Evolutionary conservation across 2,797 vertebrate species (phyloP), one percentile per base, ranked within the genome.

Genomic region (Petrocephalus schoutedeni): DNA sequence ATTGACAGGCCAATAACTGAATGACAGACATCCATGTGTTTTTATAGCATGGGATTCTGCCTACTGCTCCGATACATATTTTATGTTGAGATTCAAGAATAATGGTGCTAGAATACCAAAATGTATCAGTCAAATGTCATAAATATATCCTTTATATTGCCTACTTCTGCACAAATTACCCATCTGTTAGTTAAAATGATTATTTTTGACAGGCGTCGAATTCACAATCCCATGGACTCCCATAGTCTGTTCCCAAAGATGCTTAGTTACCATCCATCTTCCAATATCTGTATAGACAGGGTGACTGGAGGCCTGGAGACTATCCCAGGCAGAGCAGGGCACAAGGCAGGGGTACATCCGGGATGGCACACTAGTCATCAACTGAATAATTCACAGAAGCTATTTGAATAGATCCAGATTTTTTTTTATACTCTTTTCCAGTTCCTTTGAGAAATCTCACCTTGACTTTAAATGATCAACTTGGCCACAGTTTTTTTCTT

Each of bases 121-220:
- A 45, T 77, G 16, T 77, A 45, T 77, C 71, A 77, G 71, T 77
- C 36, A 45, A 19, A 45, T 45, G n/a, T 45, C 14, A 77, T 77
- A 77, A 77, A 77, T 77, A 9, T n/a, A 77, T 45, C 71, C 71
- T 41, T 77, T 77, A 77, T 77, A 19, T 77, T n/a, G 3, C 45
- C 16, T 77, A 77, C 71, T 77, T 77, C 71, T 77, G 71, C 36
- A 77, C 71, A 77, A 77, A 77, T 45, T 41, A n/a, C 71, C 71
- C 36, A 77, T 77, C 32, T 77, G 71, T 45, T 45, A n/a, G 19
- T 77, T 45, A 77, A 77, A 77, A 77, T 45, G 41, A 45, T 77
- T 77, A 77, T 77, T 41, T 14, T 32, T 45, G 71, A 77, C 19
- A 16, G 71, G 41, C 71, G 19, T 36, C 6, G 36, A 49, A 77